Evolutionary conservation across 2,888 invertebrate species (phyloP).

Genomic region (Cheilosia variabilis): DNA sequence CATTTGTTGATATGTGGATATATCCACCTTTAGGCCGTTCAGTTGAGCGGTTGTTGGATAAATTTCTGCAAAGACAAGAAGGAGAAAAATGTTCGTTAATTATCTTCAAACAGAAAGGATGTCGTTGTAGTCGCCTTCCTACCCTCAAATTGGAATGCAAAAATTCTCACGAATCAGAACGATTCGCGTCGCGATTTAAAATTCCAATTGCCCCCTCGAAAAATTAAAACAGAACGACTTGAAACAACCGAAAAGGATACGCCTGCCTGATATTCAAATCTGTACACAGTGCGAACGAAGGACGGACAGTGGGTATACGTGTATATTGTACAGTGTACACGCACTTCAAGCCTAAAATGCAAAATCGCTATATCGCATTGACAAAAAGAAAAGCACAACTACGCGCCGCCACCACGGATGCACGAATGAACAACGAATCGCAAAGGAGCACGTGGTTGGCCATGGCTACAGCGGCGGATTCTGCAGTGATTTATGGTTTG

Average conservation of each 20-base stretch:
- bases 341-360: constrained; percentile 56
- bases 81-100: constrained; percentile 29
- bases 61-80: constrained; percentile 77
- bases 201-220: constrained; percentile 71
- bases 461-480: constrained; percentile 64
- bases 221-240: constrained; percentile 45
- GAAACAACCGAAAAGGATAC: constrained; percentile 70
- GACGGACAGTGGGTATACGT: constrained; percentile 10
- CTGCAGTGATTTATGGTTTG: constrained; percentile 81
- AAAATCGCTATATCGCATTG: constrained; percentile 40
- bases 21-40: constrained; percentile 83
- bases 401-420: constrained; percentile 77
- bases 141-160: constrained; percentile 41
- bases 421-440: constrained; percentile 73
- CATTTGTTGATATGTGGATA: constrained; percentile 83
- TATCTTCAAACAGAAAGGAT: constrained; percentile 10
- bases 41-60: constrained; percentile 77
- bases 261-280: constrained; percentile 61
- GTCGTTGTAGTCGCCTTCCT: background rate
- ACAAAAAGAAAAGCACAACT: constrained; percentile 76
- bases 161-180: constrained; percentile 68
- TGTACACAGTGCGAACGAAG: constrained; percentile 56
- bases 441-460: constrained; percentile 68
- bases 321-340: constrained; percentile 21
- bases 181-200: constrained; percentile 71